These are phyloP conservation scores for Herminia tarsipennalis DNA, from an alignment of 2,888 invertebrate species.

Conservation along the genomic window DNA sequence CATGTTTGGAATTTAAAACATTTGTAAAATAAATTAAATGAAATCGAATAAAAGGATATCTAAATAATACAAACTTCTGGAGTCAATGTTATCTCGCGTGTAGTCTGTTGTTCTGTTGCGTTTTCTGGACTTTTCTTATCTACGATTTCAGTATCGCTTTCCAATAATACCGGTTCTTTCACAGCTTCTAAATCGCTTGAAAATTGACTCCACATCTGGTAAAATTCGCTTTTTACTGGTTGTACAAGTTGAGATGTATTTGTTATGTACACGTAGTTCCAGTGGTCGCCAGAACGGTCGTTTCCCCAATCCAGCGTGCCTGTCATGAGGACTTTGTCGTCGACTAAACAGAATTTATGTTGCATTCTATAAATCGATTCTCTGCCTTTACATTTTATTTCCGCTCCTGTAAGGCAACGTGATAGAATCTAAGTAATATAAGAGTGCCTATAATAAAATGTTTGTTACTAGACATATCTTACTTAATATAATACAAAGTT, in stretches of 20 bases:
- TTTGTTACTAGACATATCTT: too few species aligned
- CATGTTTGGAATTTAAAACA: conserved; percentile 67
- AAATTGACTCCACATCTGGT: conserved; percentile 84
- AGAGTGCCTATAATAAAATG: too few species aligned
- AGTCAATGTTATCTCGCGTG: conserved; percentile 32
- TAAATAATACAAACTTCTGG: conserved; percentile 56
- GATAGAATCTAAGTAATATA: too few species aligned
- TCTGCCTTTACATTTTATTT: conserved; percentile 78
- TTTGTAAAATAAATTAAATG: conserved; percentile 53
- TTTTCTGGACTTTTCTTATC: neutral
- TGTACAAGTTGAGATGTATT: conserved; percentile 83
- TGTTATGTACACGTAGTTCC: conserved; percentile 89
- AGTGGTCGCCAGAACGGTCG: conserved; percentile 88
- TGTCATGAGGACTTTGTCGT: conserved; percentile 86
- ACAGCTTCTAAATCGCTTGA: conserved; percentile 32
- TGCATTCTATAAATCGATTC: conserved; percentile 87
- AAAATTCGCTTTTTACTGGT: conserved; percentile 85
- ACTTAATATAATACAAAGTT: too few species aligned
- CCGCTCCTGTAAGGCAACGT: conserved; percentile 79
- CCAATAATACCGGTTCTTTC: conserved; percentile 1
- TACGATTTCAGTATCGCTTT: neutral
- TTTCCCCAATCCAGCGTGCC: conserved; percentile 93
- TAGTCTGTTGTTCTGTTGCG: neutral
- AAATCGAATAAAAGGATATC: conserved; percentile 19
- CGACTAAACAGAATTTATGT: conserved; percentile 91